Conservation (phyloP, 1,140 invertebrate genomes). For the Zaprionus tsacasi region DNA sequence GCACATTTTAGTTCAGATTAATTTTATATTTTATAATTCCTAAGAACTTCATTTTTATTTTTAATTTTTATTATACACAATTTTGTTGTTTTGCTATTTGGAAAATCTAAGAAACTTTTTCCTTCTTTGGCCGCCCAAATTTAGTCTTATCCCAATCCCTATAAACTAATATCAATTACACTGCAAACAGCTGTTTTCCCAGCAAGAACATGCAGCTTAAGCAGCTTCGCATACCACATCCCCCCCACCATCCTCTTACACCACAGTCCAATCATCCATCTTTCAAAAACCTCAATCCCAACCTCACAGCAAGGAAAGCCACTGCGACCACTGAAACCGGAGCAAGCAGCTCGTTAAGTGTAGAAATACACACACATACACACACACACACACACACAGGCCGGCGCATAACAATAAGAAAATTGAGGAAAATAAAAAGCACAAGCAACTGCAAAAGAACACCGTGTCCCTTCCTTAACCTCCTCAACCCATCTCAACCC, state of each 20-base stretch:
- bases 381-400: slow-evolving; percentile 12
- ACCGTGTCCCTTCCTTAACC: slow-evolving; percentile 2
- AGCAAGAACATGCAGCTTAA: slow-evolving; percentile 17
- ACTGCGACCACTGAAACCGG: slow-evolving; percentile 47
- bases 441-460: slow-evolving; percentile 32
- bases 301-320: slow-evolving; percentile 28
- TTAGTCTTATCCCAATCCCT: too few relatives aligned
- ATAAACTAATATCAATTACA: too few relatives aligned
- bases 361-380: slow-evolving; percentile 36
- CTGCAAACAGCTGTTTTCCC: slow-evolving; percentile 16
- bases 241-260: neutral
- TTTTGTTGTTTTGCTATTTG: too few relatives aligned
- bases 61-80: too few relatives aligned
- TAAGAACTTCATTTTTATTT: too few relatives aligned
- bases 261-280: slow-evolving; percentile 6
- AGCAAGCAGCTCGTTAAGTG: slow-evolving; percentile 59
- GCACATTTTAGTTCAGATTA: too few relatives aligned
- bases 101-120: neutral
- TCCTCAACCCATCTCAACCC: too few relatives aligned
- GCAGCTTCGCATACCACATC: neutral
- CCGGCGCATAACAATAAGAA: slow-evolving; percentile 44
- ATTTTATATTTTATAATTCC: too few relatives aligned
- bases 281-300: slow-evolving; percentile 4
- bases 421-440: slow-evolving; percentile 33
- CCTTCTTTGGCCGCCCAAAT: too few relatives aligned